Base-by-base conservation (phyloP, 2,797 vertebrate genomes). In the Siniperca obscura region DNA sequence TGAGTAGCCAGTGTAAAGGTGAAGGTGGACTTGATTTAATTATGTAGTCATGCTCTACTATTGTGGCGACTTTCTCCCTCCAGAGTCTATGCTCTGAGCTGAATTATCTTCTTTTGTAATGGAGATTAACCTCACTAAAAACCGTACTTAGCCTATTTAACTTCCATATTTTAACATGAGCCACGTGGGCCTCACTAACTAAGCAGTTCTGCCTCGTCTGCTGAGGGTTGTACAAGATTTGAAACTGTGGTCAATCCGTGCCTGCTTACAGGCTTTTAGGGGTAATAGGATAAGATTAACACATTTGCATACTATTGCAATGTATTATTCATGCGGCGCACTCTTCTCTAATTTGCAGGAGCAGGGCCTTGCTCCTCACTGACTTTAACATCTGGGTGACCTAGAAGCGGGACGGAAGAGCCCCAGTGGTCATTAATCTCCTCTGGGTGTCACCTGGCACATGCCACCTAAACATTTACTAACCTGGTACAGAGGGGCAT, bases 231-330 rank as follows among this genome's bases (percentile, higher is more conserved):
- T 85, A 74, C 80, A 72, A 75, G 81, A 92, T 90, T 94, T 89
- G 78, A 90, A 93, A 89, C 77, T 53, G 65, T 86, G 87, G 89
- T 91, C 92, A 93, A 91, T 90, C 91, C 87, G 38, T 70, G 76
- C 71, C 88, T 82, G 80, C 87, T 89, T 90, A 89, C 84, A 86
- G 87, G 91, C 91, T 91, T 94, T 94, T 91, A 93, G 79, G 87
- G 90, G 80, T 95, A 94, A 95, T 93, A 82, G 91, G 91, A 93
- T 91, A 82, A 92, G 93, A 96, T 95, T 93, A 94, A 84, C 82
- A 95, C 89, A 96, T 96, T 95, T 94, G 92, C 94, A 92, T 93
- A 86, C 78, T 86, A 71, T 78, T 64, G 4, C 61, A 19, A 92
- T 96, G 90, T 79, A 94, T 96, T 94, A 96, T 96, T 95, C 93